Evolutionary conservation across 2,797 vertebrate genomes (phyloP), one percentile per base, ranked within the genome.

Genomic region (Amniataba percoides): DNA sequence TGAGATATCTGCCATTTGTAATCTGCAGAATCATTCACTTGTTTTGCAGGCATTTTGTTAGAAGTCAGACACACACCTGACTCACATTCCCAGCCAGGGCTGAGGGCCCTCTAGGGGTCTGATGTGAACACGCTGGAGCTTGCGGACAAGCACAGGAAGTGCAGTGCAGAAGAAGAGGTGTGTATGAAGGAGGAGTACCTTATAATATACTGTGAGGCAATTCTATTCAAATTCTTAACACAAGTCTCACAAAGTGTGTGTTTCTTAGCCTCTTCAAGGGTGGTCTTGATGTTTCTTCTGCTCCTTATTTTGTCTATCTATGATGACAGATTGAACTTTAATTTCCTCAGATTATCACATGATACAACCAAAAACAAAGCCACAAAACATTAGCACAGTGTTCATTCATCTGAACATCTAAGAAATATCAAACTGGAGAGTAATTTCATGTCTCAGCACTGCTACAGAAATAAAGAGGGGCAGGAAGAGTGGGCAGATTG

Each of bases 401-500:
- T 23, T 19, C 10, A 21, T 67, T 53, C 27, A n/a, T 46, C 10
- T 21, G n/a, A 34, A 34, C 10, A 40, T 53, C 10, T 19, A 19
- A 25, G n/a, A 31, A 58, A 65, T 21, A 36, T 45, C n/a, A 52
- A 72, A 53, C 12, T 4, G 42, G 4, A 40, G 12, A 71, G 53
- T 18, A 55, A 82, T 75, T 80, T 36, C 36, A 66, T 43, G 9
- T 79, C 36, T 68, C 23, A 15, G 62, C n/a, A 2, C 39, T n/a
- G 69, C 57, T 18, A 39, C 70, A 56, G 43, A 71, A 77, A 77
- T 67, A 51, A 71, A 78, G 63, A 78, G 42, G 45, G 72, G 69
- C 53, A 80, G 78, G 74, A 80, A 87, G 81, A 78, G 74, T 16
- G 80, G 72, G 80, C 91, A 93, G 90, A 93, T 91, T 93, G 89